Base-by-base conservation (phyloP, 2,888 invertebrate genomes). In the Polymixis flavicincta region DNA sequence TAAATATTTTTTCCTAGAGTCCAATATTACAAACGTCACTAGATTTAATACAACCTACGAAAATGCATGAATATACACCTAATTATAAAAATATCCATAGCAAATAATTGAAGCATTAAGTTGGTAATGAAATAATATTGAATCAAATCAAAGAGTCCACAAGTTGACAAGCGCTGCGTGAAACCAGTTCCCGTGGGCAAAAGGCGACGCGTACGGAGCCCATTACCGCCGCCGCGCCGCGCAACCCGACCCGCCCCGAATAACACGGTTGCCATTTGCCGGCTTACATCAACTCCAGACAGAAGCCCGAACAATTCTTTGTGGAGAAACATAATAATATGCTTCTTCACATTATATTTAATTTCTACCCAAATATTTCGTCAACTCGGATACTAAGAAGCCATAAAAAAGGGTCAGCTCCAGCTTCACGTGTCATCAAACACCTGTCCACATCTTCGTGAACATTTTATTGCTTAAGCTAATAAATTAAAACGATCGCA, bases 161-260 rank as follows among this genome's bases (percentile, higher is more conserved):
- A 80, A 87, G 84, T 88, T 90, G 89, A 91, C 86, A 87, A 87
- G 80, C 75, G 80, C 80, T 83, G 83, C 80, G 85, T 88, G 78
- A 85, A 94, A 95, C 95, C 94, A 90, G 94, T 94, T 94, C 92
- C 93, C 90, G 90, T 92, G 92, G 91, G 93, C 91, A 92, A 92
- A 90, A 91, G 89, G 91, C 89, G 89, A 88, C 88, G 88, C 85
- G 82, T 84, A 81, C 81, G 81, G 82, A 87, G 83, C 67, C 82
- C 70, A 83, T 79, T 82, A 85, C 83, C 78, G 78, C 74, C 83
- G 78, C 83, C 86, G 82, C 83, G 78, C 83, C 86, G 82, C 82
- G 76, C 85, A 80, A 86, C 83, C 86, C 86, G 80, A 83, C 82
- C 85, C 87, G 78, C 83, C 83, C 84, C 76, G 85, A 82, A 85